phyloP scores from a whole-genome alignment of 2,888 invertebrate genomes.

The Bruchidius siliquastri region DNA sequence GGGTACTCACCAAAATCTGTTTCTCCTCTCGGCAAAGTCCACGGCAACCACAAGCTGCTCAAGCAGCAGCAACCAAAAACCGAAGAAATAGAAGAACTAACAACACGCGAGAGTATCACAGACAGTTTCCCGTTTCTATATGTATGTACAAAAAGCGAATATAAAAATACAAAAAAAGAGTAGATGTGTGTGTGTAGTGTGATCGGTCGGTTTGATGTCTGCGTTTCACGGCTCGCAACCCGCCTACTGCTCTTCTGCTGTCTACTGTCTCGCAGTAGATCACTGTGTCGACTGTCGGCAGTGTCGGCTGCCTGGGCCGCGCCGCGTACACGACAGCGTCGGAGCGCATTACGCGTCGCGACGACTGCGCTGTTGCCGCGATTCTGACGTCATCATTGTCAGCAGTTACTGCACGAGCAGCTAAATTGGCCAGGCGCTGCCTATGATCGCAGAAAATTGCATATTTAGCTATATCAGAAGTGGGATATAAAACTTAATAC shows the following conservation, averaged over 20 bases:
- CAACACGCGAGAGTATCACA: background rate
- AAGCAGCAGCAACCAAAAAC: background rate
- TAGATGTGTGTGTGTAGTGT: background rate
- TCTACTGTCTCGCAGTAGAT: background rate
- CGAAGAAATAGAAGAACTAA: background rate
- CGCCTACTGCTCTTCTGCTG: background rate
- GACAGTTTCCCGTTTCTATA: background rate
- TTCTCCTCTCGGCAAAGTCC: background rate
- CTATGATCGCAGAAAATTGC: too few species aligned
- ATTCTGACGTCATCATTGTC: background rate
- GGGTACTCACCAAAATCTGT: background rate
- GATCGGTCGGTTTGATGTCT: background rate
- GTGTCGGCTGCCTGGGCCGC: background rate
- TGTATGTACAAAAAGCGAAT: background rate
- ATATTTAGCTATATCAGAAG: too few species aligned
- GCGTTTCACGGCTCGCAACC: background rate
- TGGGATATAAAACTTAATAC: too few species aligned
- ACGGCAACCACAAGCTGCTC: background rate
- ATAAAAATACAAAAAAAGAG: background rate
- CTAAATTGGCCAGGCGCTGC: too few species aligned
- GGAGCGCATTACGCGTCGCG: background rate
- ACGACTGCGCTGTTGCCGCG: background rate
- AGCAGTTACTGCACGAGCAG: background rate
- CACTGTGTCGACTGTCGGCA: background rate
- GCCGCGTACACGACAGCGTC: background rate